Evolutionary conservation across 1,140 invertebrate species (phyloP), one percentile per base, ranked within the genome.

Genomic region (Anoplolepis gracilipes): DNA sequence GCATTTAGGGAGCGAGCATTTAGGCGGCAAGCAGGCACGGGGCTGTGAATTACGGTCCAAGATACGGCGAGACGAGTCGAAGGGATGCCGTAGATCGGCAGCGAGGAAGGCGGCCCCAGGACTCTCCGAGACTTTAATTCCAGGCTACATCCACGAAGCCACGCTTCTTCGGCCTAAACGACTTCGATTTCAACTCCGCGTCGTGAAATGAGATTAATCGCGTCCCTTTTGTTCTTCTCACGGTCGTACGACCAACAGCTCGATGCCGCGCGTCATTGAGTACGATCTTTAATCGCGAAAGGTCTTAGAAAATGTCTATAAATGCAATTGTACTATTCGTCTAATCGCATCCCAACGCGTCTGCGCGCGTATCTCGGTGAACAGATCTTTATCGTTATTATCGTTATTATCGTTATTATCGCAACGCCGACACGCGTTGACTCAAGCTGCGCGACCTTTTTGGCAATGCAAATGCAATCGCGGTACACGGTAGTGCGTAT

Each of bases 1-100:
- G 92, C 93, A 94, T 94, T 94, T 94, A 93, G 93, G 91, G 92
- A 93, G 89, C n/a, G n/a, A n/a, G n/a, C n/a, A n/a, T n/a, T n/a
- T n/a, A n/a, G n/a, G n/a, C 91, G 88, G 87, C 84, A 82, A 88
- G 85, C 75, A 88, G 75, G 90, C 90, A 89, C 76, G 87, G 91
- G 92, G 90, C 91, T 90, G 93, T 94, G 93, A 94, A 93, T 94
- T 94, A 94, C 92, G 92, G 90, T 92, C 90, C 73, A 86, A 93
- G 93, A 94, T 94, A 93, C 92, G 91, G 46, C 59, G 67, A 87
- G 89, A 90, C 85, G 86, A 90, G 86, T 62, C 73, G 61, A 62
- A 89, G 85, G 79, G 88, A 87, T 85, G 85, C 62, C 69, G 49
- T 67, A 69, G 78, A 88, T 69, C 77, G 79, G 69, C 72, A 72